Evolutionary conservation across 2,888 invertebrate genomes (phyloP).

Genomic region (Cremastinae sp.): DNA sequence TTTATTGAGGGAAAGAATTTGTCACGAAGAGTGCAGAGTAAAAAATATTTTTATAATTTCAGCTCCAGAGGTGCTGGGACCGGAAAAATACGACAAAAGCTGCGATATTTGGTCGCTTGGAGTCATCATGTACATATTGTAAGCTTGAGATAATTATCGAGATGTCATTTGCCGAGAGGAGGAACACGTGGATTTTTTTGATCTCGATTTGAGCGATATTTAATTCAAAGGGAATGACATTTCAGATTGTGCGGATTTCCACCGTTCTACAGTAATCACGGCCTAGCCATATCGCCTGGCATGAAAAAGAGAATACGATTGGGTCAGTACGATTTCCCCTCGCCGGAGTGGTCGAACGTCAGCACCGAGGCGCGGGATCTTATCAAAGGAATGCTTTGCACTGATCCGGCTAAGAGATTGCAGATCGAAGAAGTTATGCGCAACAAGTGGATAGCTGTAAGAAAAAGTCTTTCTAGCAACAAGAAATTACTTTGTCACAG

Average conservation of each 20-base stretch:
- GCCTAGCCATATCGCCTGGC: conserved; percentile 98
- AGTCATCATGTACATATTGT: conserved; percentile 99
- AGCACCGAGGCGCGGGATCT: conserved; percentile 97
- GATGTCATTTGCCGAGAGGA: too few species aligned
- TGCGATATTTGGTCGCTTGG: conserved; percentile 99
- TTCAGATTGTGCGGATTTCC: conserved; percentile 96
- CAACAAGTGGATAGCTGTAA: conserved; percentile 93
- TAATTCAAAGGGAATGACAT: neutral
- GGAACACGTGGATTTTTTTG: too few species aligned
- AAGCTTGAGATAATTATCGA: conserved; percentile 81
- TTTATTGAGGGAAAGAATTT: too few species aligned
- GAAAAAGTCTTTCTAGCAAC: too few species aligned
- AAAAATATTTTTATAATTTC: too few species aligned
- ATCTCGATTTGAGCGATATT: neutral
- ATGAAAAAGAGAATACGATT: conserved; percentile 98
- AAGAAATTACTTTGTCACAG: too few species aligned
- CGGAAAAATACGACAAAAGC: conserved; percentile 98
- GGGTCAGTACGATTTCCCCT: conserved; percentile 98
- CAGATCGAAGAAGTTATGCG: conserved; percentile 95
- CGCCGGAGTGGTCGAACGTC: conserved; percentile 97
- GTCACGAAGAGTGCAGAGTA: too few species aligned
- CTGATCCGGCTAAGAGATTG: conserved; percentile 94
- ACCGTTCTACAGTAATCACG: conserved; percentile 99
- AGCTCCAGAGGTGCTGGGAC: conserved; percentile 94
- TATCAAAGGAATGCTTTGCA: conserved; percentile 95